Evolutionary conservation across 1,140 invertebrate species (phyloP), one percentile per base, ranked within the genome.

Genomic region (Samia ricini): DNA sequence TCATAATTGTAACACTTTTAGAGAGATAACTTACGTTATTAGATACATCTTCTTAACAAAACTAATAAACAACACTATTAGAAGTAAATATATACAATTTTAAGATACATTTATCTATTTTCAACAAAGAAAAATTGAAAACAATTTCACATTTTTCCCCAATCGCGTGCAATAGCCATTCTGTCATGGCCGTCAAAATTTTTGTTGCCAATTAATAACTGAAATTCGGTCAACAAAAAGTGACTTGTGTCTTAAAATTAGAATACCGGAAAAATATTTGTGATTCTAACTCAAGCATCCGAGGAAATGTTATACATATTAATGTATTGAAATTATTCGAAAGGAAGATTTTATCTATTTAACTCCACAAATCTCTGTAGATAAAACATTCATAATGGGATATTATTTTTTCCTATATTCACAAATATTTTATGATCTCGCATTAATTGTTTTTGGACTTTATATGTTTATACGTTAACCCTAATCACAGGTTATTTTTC

Each of bases 131-230:
- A 50, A 24, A 24, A 59, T 59, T 49, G 50, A 50, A 58, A 48
- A 59, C 21, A 59, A 50, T 24, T 49, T 22, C 48, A 50, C 36
- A 49, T 21, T 59, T 59, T 59, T 59, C 50, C 36, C 8, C 55
- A 26, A 21, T 50, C 20, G 56, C 56, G 56, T 59, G 42, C 50
- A 42, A 59, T 50, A 19, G 42, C 49, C 22, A 15, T 26, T 22
- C 57, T 49, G 57, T 50, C 57, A 59, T 59, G 57, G 57, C 57
- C 57, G 57, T 59, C 57, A 59, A 21, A 58, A 22, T 58, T 22
- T 48, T 42, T 58, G 36, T 36, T 42, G 33, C n/a, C n/a, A 52
- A 52, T 20, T 21, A 52, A 22, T 8, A 52, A 21, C 2, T 7
- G 19, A 21, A 52, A 21, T 52, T 52, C 18, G 12, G 5, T 42